Percentiles rank a stretch among this genome's conserved stretches.
These are phyloP conservation scores for Cacatua alba DNA, from an alignment of 2,113 vertebrate species.

Conservation along the genomic window DNA sequence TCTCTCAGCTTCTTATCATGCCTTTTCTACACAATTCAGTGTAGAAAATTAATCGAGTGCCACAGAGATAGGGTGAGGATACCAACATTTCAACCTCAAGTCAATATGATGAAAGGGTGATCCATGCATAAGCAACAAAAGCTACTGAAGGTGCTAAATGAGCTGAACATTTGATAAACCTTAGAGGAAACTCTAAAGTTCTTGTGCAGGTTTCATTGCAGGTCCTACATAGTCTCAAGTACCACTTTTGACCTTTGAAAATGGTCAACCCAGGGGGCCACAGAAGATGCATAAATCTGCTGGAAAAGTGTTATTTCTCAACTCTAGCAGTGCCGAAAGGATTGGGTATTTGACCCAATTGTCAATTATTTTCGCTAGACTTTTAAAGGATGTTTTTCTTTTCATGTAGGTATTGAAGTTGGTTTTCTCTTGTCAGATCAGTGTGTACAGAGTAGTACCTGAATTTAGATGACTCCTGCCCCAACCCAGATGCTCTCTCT, in stretches of 20 bases:
- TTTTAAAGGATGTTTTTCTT: background rate
- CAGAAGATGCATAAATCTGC: background rate
- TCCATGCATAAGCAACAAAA: background rate
- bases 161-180: background rate
- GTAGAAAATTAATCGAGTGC: background rate
- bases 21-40: background rate
- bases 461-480: conserved; percentile 1
- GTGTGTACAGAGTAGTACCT: background rate
- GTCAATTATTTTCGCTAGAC: background rate
- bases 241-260: background rate
- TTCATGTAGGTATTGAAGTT: background rate
- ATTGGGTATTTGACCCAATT: background rate
- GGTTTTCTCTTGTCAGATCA: conserved; percentile 15
- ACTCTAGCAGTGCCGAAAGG: background rate
- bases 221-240: background rate
- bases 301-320: background rate
- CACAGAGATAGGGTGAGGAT: background rate
- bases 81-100: background rate
- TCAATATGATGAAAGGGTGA: background rate
- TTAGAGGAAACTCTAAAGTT: background rate
- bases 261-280: background rate
- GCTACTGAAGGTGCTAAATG: background rate
- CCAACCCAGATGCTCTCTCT: background rate
- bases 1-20: background rate
- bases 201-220: background rate